A percentile compares a stretch with the other conserved stretches of the same genome.
Evolutionary conservation across 2,113 vertebrate species (phyloP).

Genomic region (Burhinus bistriatus): DNA sequence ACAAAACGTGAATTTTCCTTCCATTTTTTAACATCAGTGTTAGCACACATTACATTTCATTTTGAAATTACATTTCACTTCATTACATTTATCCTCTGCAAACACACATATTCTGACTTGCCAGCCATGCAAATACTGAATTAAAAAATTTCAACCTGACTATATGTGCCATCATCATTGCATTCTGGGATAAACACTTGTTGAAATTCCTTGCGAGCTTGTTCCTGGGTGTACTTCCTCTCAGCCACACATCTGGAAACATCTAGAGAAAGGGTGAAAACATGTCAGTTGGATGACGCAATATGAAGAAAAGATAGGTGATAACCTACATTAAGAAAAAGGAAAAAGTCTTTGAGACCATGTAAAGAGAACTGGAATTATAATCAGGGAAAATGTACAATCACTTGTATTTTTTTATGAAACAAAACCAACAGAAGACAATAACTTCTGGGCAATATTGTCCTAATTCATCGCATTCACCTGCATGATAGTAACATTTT

Average conservation of each 20-base stretch:
- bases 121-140: background rate
- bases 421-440: background rate
- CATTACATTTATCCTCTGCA: background rate
- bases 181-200: slow-evolving; percentile 97
- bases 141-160: slow-evolving; percentile 80
- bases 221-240: slow-evolving; percentile 96
- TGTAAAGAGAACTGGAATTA: background rate
- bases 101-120: background rate
- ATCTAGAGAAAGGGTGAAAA: slow-evolving; percentile 72
- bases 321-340: background rate
- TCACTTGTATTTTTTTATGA: background rate
- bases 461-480: background rate
- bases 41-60: background rate
- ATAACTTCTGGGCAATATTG: background rate
- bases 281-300: background rate
- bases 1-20: background rate
- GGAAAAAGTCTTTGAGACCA: background rate
- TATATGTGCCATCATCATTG: slow-evolving; percentile 93
- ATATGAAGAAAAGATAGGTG: background rate
- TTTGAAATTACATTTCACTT: background rate
- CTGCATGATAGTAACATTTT: background rate
- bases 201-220: slow-evolving; percentile 92
- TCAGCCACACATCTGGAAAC: slow-evolving; percentile 96
- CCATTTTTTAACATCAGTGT: background rate
- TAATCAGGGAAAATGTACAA: background rate